These are phyloP conservation scores for Caenorhabditis wallacei DNA, from an alignment of 2,888 invertebrate genomes.

Conservation along the genomic window DNA sequence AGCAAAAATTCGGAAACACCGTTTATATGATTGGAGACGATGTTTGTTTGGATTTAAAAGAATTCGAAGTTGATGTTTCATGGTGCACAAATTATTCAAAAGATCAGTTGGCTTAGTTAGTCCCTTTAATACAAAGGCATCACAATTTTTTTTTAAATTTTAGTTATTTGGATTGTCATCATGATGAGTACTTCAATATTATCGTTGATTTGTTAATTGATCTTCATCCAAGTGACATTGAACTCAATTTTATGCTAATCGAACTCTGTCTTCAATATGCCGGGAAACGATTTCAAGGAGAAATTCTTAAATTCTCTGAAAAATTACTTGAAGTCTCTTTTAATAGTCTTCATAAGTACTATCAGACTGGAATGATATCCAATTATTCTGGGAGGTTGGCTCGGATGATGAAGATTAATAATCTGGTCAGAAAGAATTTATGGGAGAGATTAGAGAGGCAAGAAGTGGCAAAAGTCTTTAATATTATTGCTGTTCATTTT, in stretches of 20 bases:
- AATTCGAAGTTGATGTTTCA: constrained; percentile 42
- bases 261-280: constrained; percentile 51
- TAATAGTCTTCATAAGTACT: constrained; percentile 43
- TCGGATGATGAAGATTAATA: constrained; percentile 48
- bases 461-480: constrained; percentile 33
- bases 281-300: constrained; percentile 37
- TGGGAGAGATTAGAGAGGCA: constrained; percentile 27
- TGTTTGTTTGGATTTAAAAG: constrained; percentile 32
- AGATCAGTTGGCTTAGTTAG: constrained; percentile 46
- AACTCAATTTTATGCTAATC: constrained; percentile 48
- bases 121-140: not conserved
- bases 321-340: constrained; percentile 22
- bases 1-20: not conserved
- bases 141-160: not conserved
- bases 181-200: constrained; percentile 32
- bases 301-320: constrained; percentile 34
- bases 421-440: constrained; percentile 37
- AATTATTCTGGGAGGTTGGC: constrained; percentile 35
- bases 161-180: constrained; percentile 54
- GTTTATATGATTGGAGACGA: constrained; percentile 46
- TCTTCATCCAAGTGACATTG: constrained; percentile 34
- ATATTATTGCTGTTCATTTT: constrained; percentile 43
- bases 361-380: not conserved
- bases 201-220: constrained; percentile 28
- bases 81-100: constrained; percentile 48